phyloP scores from a whole-genome alignment of 2,113 vertebrate genomes.

The Scopus umbretta region DNA sequence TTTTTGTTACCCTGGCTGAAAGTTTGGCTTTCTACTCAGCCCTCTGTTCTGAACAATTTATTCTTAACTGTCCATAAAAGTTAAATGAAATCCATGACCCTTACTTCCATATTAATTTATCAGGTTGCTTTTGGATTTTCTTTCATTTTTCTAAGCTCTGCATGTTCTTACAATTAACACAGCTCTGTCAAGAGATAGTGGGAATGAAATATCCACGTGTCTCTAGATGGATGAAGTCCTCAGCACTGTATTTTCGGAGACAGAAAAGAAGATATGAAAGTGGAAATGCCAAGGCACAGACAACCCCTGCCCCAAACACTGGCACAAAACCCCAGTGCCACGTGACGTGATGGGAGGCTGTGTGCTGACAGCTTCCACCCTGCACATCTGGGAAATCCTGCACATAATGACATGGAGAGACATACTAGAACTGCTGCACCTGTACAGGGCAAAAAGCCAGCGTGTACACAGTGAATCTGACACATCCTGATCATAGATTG shows the following conservation, averaged over 20 bases:
- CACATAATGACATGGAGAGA: neutral
- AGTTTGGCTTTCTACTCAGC: neutral
- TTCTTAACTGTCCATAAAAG: neutral
- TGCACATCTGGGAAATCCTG: neutral
- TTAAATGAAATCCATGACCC: neutral
- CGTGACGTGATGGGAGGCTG: accelerated
- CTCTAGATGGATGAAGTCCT: neutral
- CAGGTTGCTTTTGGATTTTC: neutral
- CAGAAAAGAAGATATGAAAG: neutral
- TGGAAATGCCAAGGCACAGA: neutral
- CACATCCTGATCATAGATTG: neutral
- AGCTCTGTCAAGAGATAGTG: neutral
- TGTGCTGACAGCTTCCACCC: neutral
- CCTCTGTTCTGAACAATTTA: neutral
- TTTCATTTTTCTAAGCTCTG: neutral
- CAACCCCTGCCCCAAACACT: neutral
- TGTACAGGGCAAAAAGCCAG: neutral
- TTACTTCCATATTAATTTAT: neutral
- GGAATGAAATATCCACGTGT: neutral
- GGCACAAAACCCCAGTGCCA: neutral
- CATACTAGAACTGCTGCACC: neutral
- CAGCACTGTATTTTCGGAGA: neutral
- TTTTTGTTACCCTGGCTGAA: neutral
- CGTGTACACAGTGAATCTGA: accelerated
- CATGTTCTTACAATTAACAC: neutral